These are phyloP conservation scores for Agriopis aurantiaria DNA, from an alignment of 2,888 invertebrate genomes.

Conservation along the genomic window DNA sequence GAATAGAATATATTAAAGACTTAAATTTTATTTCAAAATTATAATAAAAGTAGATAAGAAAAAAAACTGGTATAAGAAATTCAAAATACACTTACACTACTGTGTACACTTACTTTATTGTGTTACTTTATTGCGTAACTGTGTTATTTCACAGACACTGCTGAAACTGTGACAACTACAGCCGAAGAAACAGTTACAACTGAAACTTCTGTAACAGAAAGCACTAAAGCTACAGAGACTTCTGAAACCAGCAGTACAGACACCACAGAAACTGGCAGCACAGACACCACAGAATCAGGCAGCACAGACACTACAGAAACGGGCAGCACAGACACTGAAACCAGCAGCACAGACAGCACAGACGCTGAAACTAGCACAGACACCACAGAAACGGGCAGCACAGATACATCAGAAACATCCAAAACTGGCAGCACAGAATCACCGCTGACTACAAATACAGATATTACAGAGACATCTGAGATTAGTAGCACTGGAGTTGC, in stretches of 20 bases:
- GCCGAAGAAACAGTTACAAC: constrained; percentile 24
- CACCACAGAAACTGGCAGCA: constrained; percentile 32
- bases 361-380: constrained; percentile 25
- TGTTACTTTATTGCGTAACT: no score
- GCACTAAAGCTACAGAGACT: constrained; percentile 39
- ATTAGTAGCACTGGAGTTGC: constrained; percentile 22
- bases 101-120: no score
- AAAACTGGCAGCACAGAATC: background rate
- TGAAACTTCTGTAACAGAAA: constrained; percentile 25
- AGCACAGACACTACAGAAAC: constrained; percentile 21
- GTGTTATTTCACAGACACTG: constrained; percentile 26
- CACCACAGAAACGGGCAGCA: constrained; percentile 39
- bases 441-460: constrained; percentile 22
- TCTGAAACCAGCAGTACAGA: constrained; percentile 4
- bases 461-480: constrained; percentile 36
- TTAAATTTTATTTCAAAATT: background rate
- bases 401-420: background rate
- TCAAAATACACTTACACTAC: background rate
- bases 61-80: background rate
- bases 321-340: constrained; percentile 30
- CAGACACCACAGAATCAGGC: constrained; percentile 34
- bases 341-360: constrained; percentile 31
- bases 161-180: constrained; percentile 25
- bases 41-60: background rate
- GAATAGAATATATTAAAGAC: no score